Conservation (phyloP, 2,797 vertebrate genomes). For the Poecilia picta region DNA sequence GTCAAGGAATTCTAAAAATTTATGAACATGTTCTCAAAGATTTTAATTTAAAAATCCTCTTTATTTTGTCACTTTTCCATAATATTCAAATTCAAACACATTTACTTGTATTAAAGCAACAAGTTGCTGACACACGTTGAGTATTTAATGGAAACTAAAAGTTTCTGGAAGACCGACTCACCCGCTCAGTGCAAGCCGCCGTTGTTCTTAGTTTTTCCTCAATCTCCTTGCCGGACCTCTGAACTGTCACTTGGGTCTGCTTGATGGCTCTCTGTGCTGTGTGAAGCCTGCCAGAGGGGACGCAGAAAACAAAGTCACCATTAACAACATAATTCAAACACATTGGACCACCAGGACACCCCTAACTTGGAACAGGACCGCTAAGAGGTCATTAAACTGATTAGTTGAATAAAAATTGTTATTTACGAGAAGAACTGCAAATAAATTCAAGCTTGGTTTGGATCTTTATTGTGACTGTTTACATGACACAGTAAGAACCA, state of each 20-base stretch:
- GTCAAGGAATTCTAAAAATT: neutral
- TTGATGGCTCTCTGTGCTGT: slow-evolving; percentile 98
- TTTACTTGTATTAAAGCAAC: neutral
- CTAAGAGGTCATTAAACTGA: slow-evolving; percentile 28
- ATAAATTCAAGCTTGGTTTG: slow-evolving; percentile 35
- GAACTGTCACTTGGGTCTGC: slow-evolving; percentile 98
- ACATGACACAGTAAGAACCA: slow-evolving; percentile 23
- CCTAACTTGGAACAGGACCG: slow-evolving; percentile 20
- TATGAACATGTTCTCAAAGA: neutral
- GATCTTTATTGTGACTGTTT: slow-evolving; percentile 48
- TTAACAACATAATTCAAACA: slow-evolving; percentile 27
- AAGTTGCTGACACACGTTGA: neutral
- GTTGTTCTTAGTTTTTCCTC: slow-evolving; percentile 94
- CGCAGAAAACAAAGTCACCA: slow-evolving; percentile 33
- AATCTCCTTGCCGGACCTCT: slow-evolving; percentile 97
- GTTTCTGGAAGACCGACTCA: slow-evolving; percentile 65
- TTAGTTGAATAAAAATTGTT: slow-evolving; percentile 21
- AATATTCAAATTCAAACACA: neutral
- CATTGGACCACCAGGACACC: slow-evolving; percentile 29
- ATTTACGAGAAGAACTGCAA: slow-evolving; percentile 27
- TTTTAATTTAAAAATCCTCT: neutral
- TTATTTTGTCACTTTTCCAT: slow-evolving; percentile 14
- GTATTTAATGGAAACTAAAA: slow-evolving; percentile 4
- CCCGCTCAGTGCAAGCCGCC: slow-evolving; percentile 90
- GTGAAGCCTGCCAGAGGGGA: slow-evolving; percentile 86